Evolutionary conservation across 2,113 vertebrate genomes (phyloP), one percentile per base, ranked within the genome.

Genomic region (Datnioides undecimradiatus): DNA sequence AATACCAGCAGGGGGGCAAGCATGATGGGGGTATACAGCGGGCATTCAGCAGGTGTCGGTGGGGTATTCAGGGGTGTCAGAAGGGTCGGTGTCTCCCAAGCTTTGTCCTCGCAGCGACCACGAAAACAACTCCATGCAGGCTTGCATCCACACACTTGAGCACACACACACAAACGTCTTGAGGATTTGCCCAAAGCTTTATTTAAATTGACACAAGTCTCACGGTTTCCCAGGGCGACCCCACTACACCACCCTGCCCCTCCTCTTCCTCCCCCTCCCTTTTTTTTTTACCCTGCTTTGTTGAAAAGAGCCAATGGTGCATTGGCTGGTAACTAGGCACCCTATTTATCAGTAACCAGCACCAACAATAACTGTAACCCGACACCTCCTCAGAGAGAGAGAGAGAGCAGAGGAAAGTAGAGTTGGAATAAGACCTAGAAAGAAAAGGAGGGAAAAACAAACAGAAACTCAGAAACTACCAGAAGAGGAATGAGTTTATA

Each of bases 271-370:
- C n/a, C 36, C 33, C 19, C 41, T 13, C 3, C 2, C 8, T 16
- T 12, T 33, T 58, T 55, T 62, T 52, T 62, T 67, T 34, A 31
- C 69, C 71, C 71, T 29, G 70, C 90, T 88, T 91, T 92, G 90
- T 93, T 91, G 74, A 83, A 92, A 88, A 58, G 86, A 90, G 66
- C 91, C 92, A 93, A 93, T 92, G 75, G 69, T 73, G 88, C 12
- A 59, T 84, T 21, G 63, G 86, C 80, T 88, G 86, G 93, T 92
- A 91, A 92, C 93, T 83, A 90, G 87, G 93, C 93, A 93, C 90
- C 91, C 91, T 93, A 91, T 93, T 93, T 93, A 93, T 93, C 93
- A 91, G 93, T 93, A 90, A 92, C 93, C 85, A 86, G 88, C 76
- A 86, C 87, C 88, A 87, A 93, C 93, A 93, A 93, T 91, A 90